phyloP scores from a whole-genome alignment of 2,113 vertebrate genomes.

The Sprattus sprattus region DNA sequence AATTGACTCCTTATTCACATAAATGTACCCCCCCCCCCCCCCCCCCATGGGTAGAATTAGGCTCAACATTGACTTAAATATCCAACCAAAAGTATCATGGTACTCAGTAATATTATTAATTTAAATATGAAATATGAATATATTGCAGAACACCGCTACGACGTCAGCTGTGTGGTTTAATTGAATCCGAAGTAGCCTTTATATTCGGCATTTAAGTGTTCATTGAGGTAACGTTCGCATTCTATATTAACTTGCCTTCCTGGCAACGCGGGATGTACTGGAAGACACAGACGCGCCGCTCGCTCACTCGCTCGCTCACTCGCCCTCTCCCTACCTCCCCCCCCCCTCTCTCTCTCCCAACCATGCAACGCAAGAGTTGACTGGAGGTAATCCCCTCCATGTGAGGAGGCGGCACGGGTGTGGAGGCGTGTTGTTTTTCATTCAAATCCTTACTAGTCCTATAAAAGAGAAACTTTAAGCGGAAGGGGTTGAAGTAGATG shows the following conservation, averaged over 20 bases:
- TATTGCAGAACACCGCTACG: not conserved
- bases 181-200: not conserved
- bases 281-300: not conserved
- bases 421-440: constrained; percentile 87
- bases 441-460: constrained; percentile 82
- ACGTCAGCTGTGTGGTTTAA: not conserved
- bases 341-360: constrained; percentile 30
- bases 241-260: not conserved
- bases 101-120: too few relatives aligned
- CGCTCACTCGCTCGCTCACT: constrained; percentile 15
- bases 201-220: too few relatives aligned
- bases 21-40: too few relatives aligned
- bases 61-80: too few relatives aligned
- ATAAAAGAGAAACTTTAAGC: constrained; percentile 83
- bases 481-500: constrained; percentile 53
- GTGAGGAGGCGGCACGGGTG: constrained; percentile 89
- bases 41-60: too few relatives aligned
- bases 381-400: constrained; percentile 89
- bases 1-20: too few relatives aligned
- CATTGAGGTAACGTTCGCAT: not conserved
- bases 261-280: not conserved
- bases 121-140: too few relatives aligned
- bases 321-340: constrained; percentile 12
- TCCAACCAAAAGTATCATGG: too few relatives aligned
- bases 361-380: constrained; percentile 59